Evolutionary conservation across 2,888 invertebrate genomes (phyloP).

Genomic region (Nycteola revayana): DNA sequence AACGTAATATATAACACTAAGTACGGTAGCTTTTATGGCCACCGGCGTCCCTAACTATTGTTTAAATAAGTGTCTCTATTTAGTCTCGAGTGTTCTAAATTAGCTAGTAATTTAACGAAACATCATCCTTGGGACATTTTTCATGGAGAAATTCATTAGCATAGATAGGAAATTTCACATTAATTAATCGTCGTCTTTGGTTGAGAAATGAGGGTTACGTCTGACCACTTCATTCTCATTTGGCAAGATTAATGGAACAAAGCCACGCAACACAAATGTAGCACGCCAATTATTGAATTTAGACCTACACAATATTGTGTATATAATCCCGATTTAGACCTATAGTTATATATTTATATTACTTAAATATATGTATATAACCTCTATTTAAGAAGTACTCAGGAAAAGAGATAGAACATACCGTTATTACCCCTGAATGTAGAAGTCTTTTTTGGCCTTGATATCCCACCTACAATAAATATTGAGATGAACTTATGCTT

Average conservation of each 20-base stretch:
- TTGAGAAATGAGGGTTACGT: slow-evolving; percentile 68
- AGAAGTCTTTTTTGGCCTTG: too few relatives aligned
- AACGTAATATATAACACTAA: slow-evolving; percentile 4
- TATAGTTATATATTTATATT: too few relatives aligned
- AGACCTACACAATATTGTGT: slow-evolving; percentile 23
- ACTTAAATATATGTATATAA: too few relatives aligned
- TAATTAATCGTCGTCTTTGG: slow-evolving; percentile 59
- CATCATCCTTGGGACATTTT: slow-evolving; percentile 44
- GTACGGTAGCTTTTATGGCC: neutral
- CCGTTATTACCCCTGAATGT: too few relatives aligned
- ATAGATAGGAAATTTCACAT: slow-evolving; percentile 63
- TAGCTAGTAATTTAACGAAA: slow-evolving; percentile 21
- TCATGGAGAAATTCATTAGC: slow-evolving; percentile 51
- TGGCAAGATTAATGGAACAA: slow-evolving; percentile 60
- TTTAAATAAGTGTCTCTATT: slow-evolving; percentile 1
- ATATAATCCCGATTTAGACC: too few relatives aligned
- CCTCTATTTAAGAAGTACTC: too few relatives aligned
- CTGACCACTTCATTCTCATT: slow-evolving; percentile 69
- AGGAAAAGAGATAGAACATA: too few relatives aligned
- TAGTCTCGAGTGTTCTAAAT: slow-evolving; percentile 4
- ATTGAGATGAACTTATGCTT: too few relatives aligned
- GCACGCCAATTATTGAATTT: slow-evolving; percentile 42
- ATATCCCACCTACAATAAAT: too few relatives aligned
- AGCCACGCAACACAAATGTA: slow-evolving; percentile 53
- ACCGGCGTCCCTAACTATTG: slow-evolving; percentile 1